Conservation (phyloP, 2,797 vertebrate species). For the Phrynocephalus vlangalii region DNA sequence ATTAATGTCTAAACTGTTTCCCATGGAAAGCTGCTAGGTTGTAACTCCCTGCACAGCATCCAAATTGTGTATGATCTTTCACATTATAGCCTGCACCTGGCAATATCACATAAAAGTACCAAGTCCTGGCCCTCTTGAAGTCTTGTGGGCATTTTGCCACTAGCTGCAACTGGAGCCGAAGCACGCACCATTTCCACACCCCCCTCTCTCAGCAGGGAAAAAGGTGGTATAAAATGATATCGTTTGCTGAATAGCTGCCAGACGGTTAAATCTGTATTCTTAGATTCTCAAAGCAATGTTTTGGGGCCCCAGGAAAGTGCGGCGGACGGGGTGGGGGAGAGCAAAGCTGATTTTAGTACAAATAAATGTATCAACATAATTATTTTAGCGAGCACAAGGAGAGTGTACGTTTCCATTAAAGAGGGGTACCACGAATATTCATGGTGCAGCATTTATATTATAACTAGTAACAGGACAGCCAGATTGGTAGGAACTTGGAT, state of each 20-base stretch:
- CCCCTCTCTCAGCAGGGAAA: conserved; percentile 1
- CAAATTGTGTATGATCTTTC: conserved; percentile 21
- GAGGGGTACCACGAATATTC: neutral
- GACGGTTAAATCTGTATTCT: conserved; percentile 30
- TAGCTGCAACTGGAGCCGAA: conserved; percentile 21
- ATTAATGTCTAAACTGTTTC: conserved; percentile 30
- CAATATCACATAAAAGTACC: conserved; percentile 22
- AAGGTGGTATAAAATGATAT: conserved; percentile 38
- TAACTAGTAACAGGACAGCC: neutral
- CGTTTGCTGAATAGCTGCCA: conserved; percentile 19
- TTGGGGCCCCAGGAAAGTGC: neutral
- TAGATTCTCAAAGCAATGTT: conserved; percentile 3
- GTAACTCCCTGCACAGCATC: conserved; percentile 15
- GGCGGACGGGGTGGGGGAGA: too few species aligned
- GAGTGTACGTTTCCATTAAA: neutral
- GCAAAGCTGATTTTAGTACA: conserved; percentile 1
- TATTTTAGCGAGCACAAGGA: neutral
- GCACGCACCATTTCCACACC: neutral
- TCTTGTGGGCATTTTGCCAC: conserved; percentile 37
- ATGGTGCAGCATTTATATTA: neutral
- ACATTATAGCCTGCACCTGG: conserved; percentile 41
- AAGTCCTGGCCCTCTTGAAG: conserved; percentile 34
- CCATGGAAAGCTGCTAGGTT: conserved; percentile 20
- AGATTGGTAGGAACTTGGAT: neutral
- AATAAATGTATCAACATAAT: conserved; percentile 7